A percentile compares a stretch with the other conserved stretches of the same genome.
These are phyloP conservation scores for Holothuria leucospilota DNA, from an alignment of 53 echinoderm and acorn worm genomes.

Conservation along the genomic window DNA sequence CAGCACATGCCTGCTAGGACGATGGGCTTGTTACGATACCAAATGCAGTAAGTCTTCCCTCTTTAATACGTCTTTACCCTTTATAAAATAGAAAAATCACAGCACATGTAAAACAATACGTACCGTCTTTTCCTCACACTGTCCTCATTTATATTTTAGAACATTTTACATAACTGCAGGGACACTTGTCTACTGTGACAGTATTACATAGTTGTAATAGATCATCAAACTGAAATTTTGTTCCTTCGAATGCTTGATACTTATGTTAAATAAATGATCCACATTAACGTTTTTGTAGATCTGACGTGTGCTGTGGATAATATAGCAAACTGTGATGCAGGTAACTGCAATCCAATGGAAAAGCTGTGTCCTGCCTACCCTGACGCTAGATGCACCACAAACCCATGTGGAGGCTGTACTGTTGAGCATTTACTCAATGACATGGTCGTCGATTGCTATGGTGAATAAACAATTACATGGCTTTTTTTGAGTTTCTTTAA, in stretches of 20 bases:
- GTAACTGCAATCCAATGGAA: background rate
- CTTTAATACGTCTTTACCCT: too few species aligned
- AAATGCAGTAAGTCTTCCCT: constrained; percentile 7
- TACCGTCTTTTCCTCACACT: too few species aligned
- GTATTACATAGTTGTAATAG: too few species aligned
- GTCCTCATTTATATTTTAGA: too few species aligned
- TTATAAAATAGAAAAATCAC: too few species aligned
- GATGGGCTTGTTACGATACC: background rate
- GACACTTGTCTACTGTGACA: too few species aligned
- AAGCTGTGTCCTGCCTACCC: background rate
- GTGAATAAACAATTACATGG: background rate
- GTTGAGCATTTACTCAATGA: background rate
- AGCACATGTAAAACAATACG: too few species aligned
- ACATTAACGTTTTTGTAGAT: background rate
- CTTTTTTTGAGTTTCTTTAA: background rate
- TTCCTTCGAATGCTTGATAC: background rate
- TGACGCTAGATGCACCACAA: background rate
- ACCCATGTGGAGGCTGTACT: constrained; percentile 38
- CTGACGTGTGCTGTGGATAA: background rate
- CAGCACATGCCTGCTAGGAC: background rate
- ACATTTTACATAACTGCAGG: too few species aligned
- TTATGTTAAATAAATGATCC: background rate
- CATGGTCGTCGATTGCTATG: constrained; percentile 10
- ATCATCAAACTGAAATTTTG: too few species aligned
- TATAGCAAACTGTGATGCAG: background rate